These are phyloP conservation scores for Molothrus ater DNA, from an alignment of 2,797 vertebrate species.

Conservation along the genomic window DNA sequence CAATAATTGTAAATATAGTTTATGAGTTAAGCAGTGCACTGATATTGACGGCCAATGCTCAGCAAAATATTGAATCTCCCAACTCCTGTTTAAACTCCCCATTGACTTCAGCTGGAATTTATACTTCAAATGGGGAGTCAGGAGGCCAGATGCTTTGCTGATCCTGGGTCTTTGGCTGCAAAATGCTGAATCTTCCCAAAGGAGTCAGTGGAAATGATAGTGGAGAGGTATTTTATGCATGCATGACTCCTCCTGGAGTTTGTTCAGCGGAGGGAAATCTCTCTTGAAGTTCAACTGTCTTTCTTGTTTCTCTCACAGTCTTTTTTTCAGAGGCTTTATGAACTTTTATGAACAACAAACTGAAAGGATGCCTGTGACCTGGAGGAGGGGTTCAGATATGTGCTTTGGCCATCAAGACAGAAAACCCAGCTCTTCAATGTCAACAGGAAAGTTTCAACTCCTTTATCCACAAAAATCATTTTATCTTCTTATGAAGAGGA, in stretches of 20 bases:
- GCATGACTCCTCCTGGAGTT: neutral
- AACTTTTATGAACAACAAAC: neutral
- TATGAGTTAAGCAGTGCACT: slow-evolving; percentile 40
- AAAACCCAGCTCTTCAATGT: neutral
- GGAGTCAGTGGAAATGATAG: neutral
- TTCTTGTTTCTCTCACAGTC: neutral
- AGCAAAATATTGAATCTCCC: neutral
- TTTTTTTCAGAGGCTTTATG: neutral
- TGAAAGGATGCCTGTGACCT: neutral
- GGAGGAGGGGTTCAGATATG: neutral
- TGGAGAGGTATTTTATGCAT: neutral
- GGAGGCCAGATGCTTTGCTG: slow-evolving; percentile 48
- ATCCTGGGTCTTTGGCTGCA: neutral
- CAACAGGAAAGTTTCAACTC: neutral
- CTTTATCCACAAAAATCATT: neutral
- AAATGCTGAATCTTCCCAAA: slow-evolving; percentile 10
- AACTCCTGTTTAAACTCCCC: slow-evolving; percentile 49
- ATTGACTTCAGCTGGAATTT: slow-evolving; percentile 17
- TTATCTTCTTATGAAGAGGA: neutral
- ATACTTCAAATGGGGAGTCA: slow-evolving; percentile 27
- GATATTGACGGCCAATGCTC: slow-evolving; percentile 12
- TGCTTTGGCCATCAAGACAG: neutral
- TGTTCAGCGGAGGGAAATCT: neutral
- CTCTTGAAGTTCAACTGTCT: neutral
- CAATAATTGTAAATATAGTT: slow-evolving; percentile 60